A percentile compares a stretch with the other conserved stretches of the same genome.
Evolutionary conservation across 2,888 invertebrate species (phyloP).

Genomic region (Odontocolon sp.): DNA sequence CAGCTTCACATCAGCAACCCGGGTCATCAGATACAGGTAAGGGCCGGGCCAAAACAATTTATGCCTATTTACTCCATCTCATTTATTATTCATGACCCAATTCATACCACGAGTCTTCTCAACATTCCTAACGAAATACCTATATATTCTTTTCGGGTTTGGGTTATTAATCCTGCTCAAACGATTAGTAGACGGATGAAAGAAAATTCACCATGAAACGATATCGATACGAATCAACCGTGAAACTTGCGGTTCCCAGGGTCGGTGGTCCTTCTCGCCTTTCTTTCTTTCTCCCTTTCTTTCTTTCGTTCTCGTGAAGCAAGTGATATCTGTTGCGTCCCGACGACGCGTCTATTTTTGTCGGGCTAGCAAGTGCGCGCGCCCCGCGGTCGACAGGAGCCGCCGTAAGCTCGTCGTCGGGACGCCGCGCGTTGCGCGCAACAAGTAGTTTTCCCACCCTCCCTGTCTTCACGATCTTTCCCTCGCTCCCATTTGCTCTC

Average conservation of each 20-base stretch:
- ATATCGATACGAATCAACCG: no score
- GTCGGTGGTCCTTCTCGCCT: neutral
- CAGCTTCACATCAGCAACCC: slow-evolving; percentile 93
- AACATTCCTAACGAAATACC: no score
- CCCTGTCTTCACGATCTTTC: slow-evolving; percentile 36
- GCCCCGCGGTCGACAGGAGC: slow-evolving; percentile 39
- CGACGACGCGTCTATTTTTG: slow-evolving; percentile 76
- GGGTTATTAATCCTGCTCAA: no score
- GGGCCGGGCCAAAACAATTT: no score
- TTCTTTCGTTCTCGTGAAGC: slow-evolving; percentile 21
- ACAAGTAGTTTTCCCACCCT: slow-evolving; percentile 76
- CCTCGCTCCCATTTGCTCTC: slow-evolving; percentile 48
- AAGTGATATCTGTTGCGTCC: slow-evolving; percentile 77
- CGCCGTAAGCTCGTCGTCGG: slow-evolving; percentile 64
- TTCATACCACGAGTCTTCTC: no score
- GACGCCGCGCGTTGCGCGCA: slow-evolving; percentile 72
- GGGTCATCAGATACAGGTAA: slow-evolving; percentile 91
- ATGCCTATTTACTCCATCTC: no score
- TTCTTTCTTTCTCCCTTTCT: neutral
- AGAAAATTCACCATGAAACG: no score
- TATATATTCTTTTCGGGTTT: no score
- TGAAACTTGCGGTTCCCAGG: neutral
- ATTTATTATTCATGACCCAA: no score
- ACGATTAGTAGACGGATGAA: no score
- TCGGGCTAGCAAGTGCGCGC: slow-evolving; percentile 51